Conservation (phyloP, 2,797 vertebrate genomes). For the Ficedula albicollis region DNA sequence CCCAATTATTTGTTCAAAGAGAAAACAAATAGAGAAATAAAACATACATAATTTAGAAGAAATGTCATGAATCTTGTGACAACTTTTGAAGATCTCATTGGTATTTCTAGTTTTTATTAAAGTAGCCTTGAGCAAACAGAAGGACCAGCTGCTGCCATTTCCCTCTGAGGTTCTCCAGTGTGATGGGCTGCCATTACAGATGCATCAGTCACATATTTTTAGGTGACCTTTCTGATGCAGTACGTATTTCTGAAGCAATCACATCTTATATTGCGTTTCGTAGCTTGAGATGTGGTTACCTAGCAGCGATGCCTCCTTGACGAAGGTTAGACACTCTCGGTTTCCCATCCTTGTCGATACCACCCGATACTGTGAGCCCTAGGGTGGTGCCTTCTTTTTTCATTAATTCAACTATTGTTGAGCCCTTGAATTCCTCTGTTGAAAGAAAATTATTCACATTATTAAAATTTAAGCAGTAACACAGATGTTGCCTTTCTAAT, state of each 20-base stretch:
- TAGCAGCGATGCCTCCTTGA: slow-evolving; percentile 95
- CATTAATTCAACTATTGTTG: slow-evolving; percentile 94
- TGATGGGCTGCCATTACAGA: slow-evolving; percentile 20
- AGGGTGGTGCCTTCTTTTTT: slow-evolving; percentile 98
- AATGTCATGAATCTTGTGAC: background rate
- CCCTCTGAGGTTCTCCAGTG: background rate
- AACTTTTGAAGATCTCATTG: background rate
- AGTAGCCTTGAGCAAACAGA: background rate
- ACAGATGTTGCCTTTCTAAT: slow-evolving; percentile 30
- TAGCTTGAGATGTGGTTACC: slow-evolving; percentile 77
- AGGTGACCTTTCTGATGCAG: slow-evolving; percentile 46
- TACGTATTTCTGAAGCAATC: slow-evolving; percentile 42
- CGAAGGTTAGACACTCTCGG: slow-evolving; percentile 96
- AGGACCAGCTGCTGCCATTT: background rate
- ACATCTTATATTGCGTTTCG: background rate
- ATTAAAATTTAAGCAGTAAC: slow-evolving; percentile 48
- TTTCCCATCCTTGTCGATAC: slow-evolving; percentile 96
- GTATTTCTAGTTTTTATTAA: background rate
- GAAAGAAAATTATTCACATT: slow-evolving; percentile 64
- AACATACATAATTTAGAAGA: background rate
- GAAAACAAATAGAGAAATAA: background rate
- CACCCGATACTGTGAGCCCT: slow-evolving; percentile 94
- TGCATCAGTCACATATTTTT: slow-evolving; percentile 16
- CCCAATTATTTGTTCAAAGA: background rate
- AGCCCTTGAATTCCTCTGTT: slow-evolving; percentile 95